A percentile compares a stretch with the other conserved stretches of the same genome.
phyloP scores from a whole-genome alignment of 2,113 vertebrate species.

The Bubo blakistoni region DNA sequence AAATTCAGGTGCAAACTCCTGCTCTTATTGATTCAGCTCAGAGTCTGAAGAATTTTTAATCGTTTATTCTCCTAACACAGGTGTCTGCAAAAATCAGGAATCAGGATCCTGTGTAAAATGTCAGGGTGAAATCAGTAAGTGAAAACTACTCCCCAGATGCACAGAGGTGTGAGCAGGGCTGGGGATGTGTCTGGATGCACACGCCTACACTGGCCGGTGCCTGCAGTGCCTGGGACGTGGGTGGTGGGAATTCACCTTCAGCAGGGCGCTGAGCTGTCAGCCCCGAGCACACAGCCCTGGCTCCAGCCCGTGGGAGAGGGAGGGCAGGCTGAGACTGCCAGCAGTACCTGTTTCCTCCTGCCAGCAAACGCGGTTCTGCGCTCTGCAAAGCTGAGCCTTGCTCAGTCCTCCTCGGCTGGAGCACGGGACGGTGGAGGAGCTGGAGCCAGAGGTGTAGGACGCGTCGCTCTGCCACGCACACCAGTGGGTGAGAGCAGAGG shows the following conservation, averaged over 20 bases:
- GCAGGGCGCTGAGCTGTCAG: no score
- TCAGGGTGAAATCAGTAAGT: not conserved
- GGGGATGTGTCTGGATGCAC: no score
- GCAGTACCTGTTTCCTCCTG: not conserved
- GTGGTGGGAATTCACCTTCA: not conserved
- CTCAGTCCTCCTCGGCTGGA: not conserved
- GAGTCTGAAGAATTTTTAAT: not conserved
- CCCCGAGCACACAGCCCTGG: not conserved
- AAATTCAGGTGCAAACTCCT: not conserved
- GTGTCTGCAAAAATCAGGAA: not conserved
- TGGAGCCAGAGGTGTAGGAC: not conserved
- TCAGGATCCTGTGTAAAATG: not conserved
- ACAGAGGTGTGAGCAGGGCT: not conserved
- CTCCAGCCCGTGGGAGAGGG: not conserved
- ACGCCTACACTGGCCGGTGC: not conserved
- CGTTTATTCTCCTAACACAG: not conserved
- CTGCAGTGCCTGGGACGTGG: not conserved
- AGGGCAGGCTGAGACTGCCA: not conserved
- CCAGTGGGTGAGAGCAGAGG: not conserved
- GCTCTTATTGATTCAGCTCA: not conserved
- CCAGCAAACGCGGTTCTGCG: not conserved
- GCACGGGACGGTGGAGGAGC: not conserved
- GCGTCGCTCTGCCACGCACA: not conserved
- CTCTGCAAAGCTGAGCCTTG: not conserved
- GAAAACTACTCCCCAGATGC: not conserved